phyloP scores from a whole-genome alignment of 1,140 invertebrate species.

The Agrypnia vestita region DNA sequence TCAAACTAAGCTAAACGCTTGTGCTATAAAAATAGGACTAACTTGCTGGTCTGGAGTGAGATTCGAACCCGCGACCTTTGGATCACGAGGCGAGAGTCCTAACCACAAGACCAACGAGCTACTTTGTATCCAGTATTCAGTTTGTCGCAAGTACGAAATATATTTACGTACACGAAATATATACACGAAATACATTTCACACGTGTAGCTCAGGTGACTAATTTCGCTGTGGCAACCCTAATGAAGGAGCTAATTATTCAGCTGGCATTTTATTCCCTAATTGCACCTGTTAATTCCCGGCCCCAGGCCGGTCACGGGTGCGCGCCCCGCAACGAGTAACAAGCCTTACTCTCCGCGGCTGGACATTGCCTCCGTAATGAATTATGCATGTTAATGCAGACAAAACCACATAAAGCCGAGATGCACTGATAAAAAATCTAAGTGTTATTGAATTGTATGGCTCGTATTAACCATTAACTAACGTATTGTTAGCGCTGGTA shows the following conservation, averaged over 20 bases:
- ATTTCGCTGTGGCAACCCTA: conserved; percentile 7
- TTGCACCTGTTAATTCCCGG: conserved; percentile 32
- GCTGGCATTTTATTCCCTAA: conserved; percentile 25
- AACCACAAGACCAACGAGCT: no score
- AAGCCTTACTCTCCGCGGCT: neutral
- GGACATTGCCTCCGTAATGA: conserved; percentile 4
- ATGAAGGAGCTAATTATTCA: conserved; percentile 8
- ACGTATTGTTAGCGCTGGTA: neutral
- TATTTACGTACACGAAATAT: no score
- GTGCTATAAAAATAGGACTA: no score
- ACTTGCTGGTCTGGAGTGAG: no score
- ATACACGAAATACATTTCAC: no score
- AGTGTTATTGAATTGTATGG: neutral
- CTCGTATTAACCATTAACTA: neutral
- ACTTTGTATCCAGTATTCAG: no score
- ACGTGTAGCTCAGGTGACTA: no score
- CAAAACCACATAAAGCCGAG: conserved; percentile 1
- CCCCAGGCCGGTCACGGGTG: neutral
- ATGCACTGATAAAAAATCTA: conserved; percentile 7
- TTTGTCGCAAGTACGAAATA: no score
- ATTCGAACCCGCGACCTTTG: no score
- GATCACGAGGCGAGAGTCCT: no score
- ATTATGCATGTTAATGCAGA: conserved; percentile 12
- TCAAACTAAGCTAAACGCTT: no score
- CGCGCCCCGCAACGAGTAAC: neutral